A percentile compares a stretch with the other conserved stretches of the same genome.
phyloP scores from a whole-genome alignment of 2,888 invertebrate genomes.

The Nowickia ferox region DNA sequence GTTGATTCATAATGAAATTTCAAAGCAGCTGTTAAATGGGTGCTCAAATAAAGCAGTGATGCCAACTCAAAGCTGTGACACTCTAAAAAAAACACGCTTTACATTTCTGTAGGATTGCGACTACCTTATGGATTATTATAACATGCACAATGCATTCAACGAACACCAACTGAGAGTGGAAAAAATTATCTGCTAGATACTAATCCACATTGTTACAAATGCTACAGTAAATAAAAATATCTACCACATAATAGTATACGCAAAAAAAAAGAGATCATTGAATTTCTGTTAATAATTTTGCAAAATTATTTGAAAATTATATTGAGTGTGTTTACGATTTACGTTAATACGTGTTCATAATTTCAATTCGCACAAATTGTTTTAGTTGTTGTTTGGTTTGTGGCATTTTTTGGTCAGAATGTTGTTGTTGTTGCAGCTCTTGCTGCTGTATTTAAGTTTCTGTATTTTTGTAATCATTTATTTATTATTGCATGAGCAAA shows the following conservation, averaged over 20 bases:
- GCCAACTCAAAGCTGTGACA: no score
- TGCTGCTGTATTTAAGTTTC: background rate
- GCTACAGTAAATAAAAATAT: background rate
- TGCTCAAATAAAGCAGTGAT: no score
- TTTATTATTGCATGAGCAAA: constrained; percentile 45
- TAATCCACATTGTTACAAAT: background rate
- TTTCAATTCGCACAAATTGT: constrained; percentile 61
- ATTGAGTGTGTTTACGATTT: constrained; percentile 53
- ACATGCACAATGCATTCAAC: no score
- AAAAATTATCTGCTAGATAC: no score
- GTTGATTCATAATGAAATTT: no score
- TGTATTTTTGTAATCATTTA: constrained; percentile 37
- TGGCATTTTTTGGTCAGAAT: constrained; percentile 47
- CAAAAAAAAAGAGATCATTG: background rate
- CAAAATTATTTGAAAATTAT: constrained; percentile 60
- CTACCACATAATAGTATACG: background rate
- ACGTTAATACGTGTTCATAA: constrained; percentile 64
- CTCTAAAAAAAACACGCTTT: no score
- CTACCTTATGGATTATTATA: no score
- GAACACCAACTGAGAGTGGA: no score
- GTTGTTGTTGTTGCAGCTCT: background rate
- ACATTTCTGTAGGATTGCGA: no score
- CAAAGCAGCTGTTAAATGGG: no score
- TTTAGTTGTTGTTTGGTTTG: constrained; percentile 17
- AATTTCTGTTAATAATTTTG: constrained; percentile 42